Base-by-base conservation (phyloP, 2,888 invertebrate species). In the Nomada ruficornis region DNA sequence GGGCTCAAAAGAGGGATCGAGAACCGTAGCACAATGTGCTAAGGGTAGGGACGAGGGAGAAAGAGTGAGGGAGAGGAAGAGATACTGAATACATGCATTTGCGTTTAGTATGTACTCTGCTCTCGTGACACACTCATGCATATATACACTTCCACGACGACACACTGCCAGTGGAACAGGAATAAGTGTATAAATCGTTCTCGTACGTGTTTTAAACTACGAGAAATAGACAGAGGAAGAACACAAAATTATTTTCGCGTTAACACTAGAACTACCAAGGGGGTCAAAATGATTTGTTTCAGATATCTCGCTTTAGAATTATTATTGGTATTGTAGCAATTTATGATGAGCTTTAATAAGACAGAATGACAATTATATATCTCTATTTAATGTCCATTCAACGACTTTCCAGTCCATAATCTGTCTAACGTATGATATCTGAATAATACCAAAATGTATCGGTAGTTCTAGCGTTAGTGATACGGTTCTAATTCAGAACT, bases 141-240 rank as follows among this genome's bases (percentile, higher is more conserved):
- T 36, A 36, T 1, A 36, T 70, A 78, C 78, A 85, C 86, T 77
- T 71, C 82, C 62, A 65, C 82, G 74, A 79, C 72, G 85, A 71
- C 79, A 71, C 79, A 85, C 77, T 64, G 87, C 78, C 80, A 73
- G 72, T 70, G 77, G 78, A 88, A 79, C 72, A 76, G 75, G 74
- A 74, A 82, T 81, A 84, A 83, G 75, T 78, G 82, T 83, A 80
- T 77, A 76, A 81, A 26, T 23, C 72, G 77, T 65, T 77, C 74
- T 72, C 67, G 67, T 77, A 69, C 63, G 73, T 69, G 81, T 47
- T 64, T 80, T 77, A 26, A 42, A 67, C 54, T 36, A 67, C 71
- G 23, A 26, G 62, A 63, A 67, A 71, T 62, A 20, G 42, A 42
- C 64, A 42, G 71, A 36, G 15, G 47, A 3, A 2, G 47, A 13